These are phyloP conservation scores for Stegodyphus dumicola DNA, from an alignment of 1,140 invertebrate genomes.

Conservation along the genomic window DNA sequence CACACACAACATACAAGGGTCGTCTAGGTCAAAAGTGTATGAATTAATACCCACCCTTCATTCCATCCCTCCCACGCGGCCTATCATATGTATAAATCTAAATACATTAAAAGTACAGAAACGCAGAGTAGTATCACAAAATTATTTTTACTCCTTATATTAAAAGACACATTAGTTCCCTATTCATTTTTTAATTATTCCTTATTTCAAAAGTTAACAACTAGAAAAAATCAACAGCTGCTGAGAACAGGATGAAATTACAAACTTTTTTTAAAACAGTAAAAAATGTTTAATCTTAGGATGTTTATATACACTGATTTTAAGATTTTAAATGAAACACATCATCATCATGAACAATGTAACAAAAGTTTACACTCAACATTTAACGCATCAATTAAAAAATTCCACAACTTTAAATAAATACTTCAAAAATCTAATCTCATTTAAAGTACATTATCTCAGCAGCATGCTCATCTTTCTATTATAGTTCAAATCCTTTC, in stretches of 20 bases:
- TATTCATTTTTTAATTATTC: slow-evolving; percentile 17
- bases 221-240: slow-evolving; percentile 40
- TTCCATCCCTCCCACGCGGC: slow-evolving; percentile 38
- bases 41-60: slow-evolving; percentile 38
- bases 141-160: slow-evolving; percentile 47
- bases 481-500: slow-evolving; percentile 39
- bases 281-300: background rate
- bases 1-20: slow-evolving; percentile 41
- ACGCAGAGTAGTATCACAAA: slow-evolving; percentile 46
- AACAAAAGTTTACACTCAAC: background rate
- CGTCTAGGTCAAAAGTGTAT: slow-evolving; percentile 30
- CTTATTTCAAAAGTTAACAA: slow-evolving; percentile 47
- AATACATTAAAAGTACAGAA: slow-evolving; percentile 57
- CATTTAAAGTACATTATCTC: slow-evolving; percentile 12
- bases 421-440: background rate
- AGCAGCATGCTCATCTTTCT: slow-evolving; percentile 33
- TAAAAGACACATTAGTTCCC: slow-evolving; percentile 42
- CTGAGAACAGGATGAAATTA: slow-evolving; percentile 25
- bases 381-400: background rate
- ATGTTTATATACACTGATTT: slow-evolving; percentile 48
- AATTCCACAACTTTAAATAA: background rate
- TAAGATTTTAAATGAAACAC: background rate
- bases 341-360: background rate
- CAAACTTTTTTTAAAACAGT: slow-evolving; percentile 26
- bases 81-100: slow-evolving; percentile 56